phyloP scores from a whole-genome alignment of 2,797 vertebrate species.

The Natrix natrix region DNA sequence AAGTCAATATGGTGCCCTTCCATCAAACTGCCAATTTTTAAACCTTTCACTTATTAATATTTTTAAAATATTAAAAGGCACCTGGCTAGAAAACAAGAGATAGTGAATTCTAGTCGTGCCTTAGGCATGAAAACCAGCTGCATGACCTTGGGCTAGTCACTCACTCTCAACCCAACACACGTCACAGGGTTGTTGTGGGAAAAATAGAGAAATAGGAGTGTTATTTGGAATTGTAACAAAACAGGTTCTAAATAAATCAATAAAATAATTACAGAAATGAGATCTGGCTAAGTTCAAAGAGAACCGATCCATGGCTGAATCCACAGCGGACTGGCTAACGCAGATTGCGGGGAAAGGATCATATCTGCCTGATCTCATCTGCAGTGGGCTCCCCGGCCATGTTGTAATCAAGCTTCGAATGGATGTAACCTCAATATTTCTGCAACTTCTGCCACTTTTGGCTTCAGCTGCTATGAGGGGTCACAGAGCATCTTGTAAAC shows the following conservation, averaged over 20 bases:
- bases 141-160: not conserved
- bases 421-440: not conserved
- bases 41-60: not conserved
- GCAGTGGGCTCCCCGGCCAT: not conserved
- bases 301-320: not conserved
- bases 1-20: not conserved
- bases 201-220: not conserved
- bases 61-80: not conserved
- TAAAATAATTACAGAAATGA: not conserved
- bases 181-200: not conserved
- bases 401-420: slow-evolving; percentile 7
- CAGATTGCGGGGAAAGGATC: not conserved
- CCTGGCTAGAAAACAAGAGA: not conserved
- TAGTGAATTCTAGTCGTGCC: not conserved
- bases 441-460: not conserved
- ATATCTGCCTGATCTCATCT: not conserved
- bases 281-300: not conserved
- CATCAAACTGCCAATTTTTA: not conserved
- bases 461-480: not conserved
- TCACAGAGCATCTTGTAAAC: not conserved
- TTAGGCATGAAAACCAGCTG: not conserved
- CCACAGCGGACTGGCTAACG: not conserved
- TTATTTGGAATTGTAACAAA: not conserved
- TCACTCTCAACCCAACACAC: not conserved
- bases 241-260: not conserved